Base-by-base conservation (phyloP, 1,140 invertebrate genomes). In the Chrysopa pallens region DNA sequence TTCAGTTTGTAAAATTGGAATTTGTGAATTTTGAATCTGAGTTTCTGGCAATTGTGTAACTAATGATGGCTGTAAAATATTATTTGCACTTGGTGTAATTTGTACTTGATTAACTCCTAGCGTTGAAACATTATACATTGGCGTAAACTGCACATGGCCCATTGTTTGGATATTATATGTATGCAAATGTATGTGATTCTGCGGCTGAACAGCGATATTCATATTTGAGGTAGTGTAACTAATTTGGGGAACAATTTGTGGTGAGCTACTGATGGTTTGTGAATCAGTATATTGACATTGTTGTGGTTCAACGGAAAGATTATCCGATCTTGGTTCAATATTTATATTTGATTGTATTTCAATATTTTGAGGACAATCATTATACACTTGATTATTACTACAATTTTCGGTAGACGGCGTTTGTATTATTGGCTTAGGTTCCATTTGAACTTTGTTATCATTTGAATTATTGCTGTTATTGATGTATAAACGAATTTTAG, bases 401-500 rank as follows among this genome's bases (percentile, higher is more conserved):
- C 17, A 23, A 23, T 23, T 23, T 23, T 23, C 17, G 17, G 17
- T 23, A 23, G 17, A 23, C 5, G 17, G 17, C 17, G 17, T 23
- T 43, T 48, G 44, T 13, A 29, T 29, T 37, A 45, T n/a, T 42
- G 17, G 27, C 14, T 42, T 40, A 17, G 12, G 15, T 11, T 33
- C 31, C n/a, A 12, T 33, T 11, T 11, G 8, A 11, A 12, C 8
- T 11, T 33, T 33, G 6, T 33, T 9, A 36, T 35, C 11, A 45
- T 28, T 43, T 35, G 38, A 36, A 23, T 29, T 42, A 40, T 47
- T 50, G 11, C 43, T 46, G 9, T 39, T 48, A 29, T 47, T 35
- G 44, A 54, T 42, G 44, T 54, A 59, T 37, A 58, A 54, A 15
- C 60, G 49, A 35, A 64, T 48, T 47, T 58, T 59, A 9, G 55